These are phyloP conservation scores for Notarius quadriscutis DNA, from an alignment of 2,113 vertebrate species.

Conservation along the genomic window DNA sequence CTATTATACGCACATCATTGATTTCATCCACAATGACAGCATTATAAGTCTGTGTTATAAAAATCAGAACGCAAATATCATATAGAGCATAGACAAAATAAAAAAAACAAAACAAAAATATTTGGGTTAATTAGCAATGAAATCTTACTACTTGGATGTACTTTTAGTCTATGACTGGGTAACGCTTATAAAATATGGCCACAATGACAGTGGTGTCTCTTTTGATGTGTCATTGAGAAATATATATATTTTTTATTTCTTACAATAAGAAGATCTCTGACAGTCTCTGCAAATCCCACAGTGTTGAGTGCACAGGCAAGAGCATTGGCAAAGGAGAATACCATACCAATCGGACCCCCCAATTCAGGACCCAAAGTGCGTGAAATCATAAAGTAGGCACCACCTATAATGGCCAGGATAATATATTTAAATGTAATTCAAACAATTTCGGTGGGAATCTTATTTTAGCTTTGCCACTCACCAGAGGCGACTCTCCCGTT, in stretches of 20 bases:
- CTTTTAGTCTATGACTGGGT: background rate
- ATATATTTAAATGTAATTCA: background rate
- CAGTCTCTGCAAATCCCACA: constrained; percentile 71
- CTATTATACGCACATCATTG: constrained; percentile 71
- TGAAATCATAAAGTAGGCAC: constrained; percentile 74
- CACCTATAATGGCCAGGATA: constrained; percentile 52
- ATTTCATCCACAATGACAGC: constrained; percentile 57
- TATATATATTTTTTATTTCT: background rate
- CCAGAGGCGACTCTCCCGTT: constrained; percentile 75
- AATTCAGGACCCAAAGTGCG: constrained; percentile 69
- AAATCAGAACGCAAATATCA: background rate
- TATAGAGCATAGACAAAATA: background rate
- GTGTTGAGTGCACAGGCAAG: constrained; percentile 72
- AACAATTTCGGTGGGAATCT: background rate
- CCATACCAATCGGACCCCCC: constrained; percentile 67
- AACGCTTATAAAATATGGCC: background rate
- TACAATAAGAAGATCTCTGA: constrained; percentile 68
- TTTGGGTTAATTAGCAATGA: background rate
- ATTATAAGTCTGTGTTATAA: constrained; percentile 62
- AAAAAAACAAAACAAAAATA: too few species aligned
- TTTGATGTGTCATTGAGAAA: background rate
- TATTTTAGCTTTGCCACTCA: constrained; percentile 48
- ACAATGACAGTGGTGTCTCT: background rate
- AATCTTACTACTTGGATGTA: background rate
- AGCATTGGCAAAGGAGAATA: constrained; percentile 72